Percentiles rank a stretch among this genome's conserved stretches.
phyloP scores from a whole-genome alignment of 37 sponge, comb jelly and placozoan species.

The Halichondria panicea region DNA sequence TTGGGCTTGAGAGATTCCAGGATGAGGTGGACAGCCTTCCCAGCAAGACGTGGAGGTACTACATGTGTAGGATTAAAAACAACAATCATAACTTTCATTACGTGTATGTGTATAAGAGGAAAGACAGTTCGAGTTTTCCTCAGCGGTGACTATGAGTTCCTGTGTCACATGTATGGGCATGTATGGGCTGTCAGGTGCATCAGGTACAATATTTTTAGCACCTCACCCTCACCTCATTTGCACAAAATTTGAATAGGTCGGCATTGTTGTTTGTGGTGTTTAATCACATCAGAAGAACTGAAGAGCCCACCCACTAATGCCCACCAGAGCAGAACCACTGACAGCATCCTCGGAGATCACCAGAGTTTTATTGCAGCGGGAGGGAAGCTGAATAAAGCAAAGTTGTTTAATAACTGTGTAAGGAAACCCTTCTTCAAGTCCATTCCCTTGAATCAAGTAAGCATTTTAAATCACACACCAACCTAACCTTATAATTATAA shows the following conservation, averaged over 20 bases:
- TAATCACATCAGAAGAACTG: not conserved
- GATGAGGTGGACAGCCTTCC: too few species aligned
- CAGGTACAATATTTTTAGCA: not conserved
- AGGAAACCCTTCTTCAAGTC: not conserved
- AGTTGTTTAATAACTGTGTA: not conserved
- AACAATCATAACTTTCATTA: too few species aligned
- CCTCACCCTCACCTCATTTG: not conserved
- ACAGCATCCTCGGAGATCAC: not conserved
- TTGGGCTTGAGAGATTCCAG: too few species aligned
- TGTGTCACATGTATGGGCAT: not conserved
- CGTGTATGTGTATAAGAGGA: too few species aligned
- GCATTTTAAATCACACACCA: not conserved
- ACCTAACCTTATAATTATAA: not conserved
- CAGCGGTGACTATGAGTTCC: not conserved
- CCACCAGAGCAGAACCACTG: not conserved
- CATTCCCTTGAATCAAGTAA: too few species aligned
- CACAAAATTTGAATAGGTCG: not conserved
- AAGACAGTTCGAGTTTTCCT: not conserved
- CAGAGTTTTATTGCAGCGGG: not conserved
- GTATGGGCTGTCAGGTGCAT: not conserved
- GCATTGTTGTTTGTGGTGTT: not conserved
- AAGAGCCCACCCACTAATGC: not conserved
- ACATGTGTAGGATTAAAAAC: too few species aligned
- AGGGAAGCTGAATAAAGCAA: not conserved
- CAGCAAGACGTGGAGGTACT: too few species aligned